These are phyloP conservation scores for Diplosoma virens DNA, from an alignment of 23 tunicate genomes.

Conservation along the genomic window DNA sequence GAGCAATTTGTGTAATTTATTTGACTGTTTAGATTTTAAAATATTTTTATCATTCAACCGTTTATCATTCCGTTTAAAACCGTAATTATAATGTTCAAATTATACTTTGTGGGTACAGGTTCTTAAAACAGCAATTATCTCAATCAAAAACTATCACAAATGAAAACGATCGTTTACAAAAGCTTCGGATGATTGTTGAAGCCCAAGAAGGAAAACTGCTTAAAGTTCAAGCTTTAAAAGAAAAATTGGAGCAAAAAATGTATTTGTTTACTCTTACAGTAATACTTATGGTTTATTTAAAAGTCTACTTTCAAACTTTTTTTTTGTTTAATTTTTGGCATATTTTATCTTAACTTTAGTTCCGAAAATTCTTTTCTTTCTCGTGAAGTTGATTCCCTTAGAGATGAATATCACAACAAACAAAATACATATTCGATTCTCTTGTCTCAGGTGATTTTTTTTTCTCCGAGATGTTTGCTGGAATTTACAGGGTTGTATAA, in stretches of 20 bases:
- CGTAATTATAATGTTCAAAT: background rate
- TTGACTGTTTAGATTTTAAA: background rate
- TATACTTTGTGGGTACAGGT: slow-evolving; percentile 2
- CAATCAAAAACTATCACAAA: slow-evolving; percentile 62
- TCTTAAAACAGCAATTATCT: slow-evolving; percentile 69
- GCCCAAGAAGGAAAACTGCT: slow-evolving; percentile 84
- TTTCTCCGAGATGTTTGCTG: too few relatives aligned
- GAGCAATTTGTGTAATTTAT: background rate
- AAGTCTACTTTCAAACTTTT: background rate
- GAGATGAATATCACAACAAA: too few relatives aligned
- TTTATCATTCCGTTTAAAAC: background rate
- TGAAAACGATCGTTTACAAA: slow-evolving; percentile 77
- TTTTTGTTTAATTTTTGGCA: background rate
- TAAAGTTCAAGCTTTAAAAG: slow-evolving; percentile 60
- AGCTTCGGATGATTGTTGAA: slow-evolving; percentile 73
- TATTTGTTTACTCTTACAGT: background rate
- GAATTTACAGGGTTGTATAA: too few relatives aligned
- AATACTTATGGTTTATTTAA: background rate
- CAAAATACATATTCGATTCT: too few relatives aligned
- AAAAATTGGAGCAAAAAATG: slow-evolving; percentile 75
- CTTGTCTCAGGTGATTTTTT: too few relatives aligned
- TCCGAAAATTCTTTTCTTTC: too few relatives aligned
- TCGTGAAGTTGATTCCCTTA: too few relatives aligned
- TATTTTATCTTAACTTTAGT: too few relatives aligned
- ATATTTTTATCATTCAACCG: background rate